phyloP scores from a whole-genome alignment of 2,113 vertebrate genomes.

The Podarcis raffonei region DNA sequence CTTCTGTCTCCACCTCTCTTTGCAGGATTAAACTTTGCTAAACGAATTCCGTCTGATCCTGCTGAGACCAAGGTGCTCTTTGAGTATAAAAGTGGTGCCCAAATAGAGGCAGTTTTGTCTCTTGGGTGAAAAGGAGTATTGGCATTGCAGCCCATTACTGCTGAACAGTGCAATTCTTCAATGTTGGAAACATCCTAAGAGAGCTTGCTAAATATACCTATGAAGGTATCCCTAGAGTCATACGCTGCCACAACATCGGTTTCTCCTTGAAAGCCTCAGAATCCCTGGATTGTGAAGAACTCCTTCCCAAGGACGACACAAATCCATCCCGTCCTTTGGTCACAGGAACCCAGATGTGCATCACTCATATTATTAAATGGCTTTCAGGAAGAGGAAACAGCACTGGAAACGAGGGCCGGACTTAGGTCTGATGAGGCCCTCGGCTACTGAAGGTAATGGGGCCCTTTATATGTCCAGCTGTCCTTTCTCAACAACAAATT shows the following conservation, averaged over 20 bases:
- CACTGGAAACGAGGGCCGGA: no score
- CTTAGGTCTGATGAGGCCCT: no score
- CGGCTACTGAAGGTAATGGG: no score
- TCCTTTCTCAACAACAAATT: no score
- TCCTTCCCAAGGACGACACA: background rate
- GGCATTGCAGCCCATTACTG: background rate
- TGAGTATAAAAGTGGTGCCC: background rate
- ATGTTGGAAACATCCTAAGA: background rate
- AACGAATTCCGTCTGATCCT: background rate
- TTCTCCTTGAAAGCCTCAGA: background rate
- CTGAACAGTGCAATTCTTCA: background rate
- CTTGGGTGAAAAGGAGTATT: background rate
- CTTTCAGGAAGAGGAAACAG: background rate
- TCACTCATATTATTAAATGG: conserved; percentile 4
- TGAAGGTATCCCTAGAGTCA: background rate
- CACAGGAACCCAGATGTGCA: background rate
- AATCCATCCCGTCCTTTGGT: background rate
- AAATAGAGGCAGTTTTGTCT: background rate
- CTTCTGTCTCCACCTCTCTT: background rate
- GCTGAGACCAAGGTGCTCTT: background rate
- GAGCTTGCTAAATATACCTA: background rate
- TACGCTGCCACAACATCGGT: background rate
- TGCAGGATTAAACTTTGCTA: background rate
- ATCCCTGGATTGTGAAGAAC: background rate
- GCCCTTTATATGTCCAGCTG: no score